phyloP scores from a whole-genome alignment of 2,113 vertebrate species.

The Perca schrenkii region DNA sequence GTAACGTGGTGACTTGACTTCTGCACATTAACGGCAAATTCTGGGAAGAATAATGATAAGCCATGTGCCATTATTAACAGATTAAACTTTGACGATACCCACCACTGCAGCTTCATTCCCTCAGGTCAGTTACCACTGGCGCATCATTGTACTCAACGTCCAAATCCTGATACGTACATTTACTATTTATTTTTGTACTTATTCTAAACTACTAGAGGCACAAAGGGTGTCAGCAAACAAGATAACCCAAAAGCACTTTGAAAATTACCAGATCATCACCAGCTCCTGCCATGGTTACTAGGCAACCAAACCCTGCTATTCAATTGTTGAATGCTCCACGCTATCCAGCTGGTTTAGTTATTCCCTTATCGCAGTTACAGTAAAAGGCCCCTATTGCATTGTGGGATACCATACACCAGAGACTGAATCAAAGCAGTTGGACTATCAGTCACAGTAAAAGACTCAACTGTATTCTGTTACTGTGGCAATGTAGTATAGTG shows the following conservation, averaged over 20 bases:
- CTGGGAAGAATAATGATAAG: background rate
- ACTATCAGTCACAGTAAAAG: slow-evolving; percentile 70
- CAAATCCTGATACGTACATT: background rate
- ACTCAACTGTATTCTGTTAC: slow-evolving; percentile 73
- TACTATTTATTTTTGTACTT: background rate
- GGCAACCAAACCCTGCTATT: slow-evolving; percentile 85
- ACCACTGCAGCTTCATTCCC: background rate
- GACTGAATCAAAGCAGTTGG: slow-evolving; percentile 75
- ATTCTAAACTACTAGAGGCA: slow-evolving; percentile 39
- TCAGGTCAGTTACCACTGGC: background rate
- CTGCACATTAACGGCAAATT: slow-evolving; percentile 1
- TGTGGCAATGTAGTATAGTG: slow-evolving; percentile 55
- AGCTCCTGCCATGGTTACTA: slow-evolving; percentile 88
- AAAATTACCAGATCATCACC: slow-evolving; percentile 84
- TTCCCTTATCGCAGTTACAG: slow-evolving; percentile 87
- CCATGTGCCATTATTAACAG: background rate
- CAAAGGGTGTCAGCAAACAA: slow-evolving; percentile 30
- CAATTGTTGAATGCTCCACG: slow-evolving; percentile 62
- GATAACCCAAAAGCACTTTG: slow-evolving; percentile 83
- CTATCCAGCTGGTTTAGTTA: slow-evolving; percentile 74
- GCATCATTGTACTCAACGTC: background rate
- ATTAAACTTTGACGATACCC: background rate
- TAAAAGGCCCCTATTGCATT: slow-evolving; percentile 78
- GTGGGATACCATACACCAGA: slow-evolving; percentile 77
- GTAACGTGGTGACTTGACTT: background rate